Percentiles rank a stretch among this genome's conserved stretches.
Evolutionary conservation across 2,797 vertebrate genomes (phyloP).

Genomic region (Pelodytes ibericus): DNA sequence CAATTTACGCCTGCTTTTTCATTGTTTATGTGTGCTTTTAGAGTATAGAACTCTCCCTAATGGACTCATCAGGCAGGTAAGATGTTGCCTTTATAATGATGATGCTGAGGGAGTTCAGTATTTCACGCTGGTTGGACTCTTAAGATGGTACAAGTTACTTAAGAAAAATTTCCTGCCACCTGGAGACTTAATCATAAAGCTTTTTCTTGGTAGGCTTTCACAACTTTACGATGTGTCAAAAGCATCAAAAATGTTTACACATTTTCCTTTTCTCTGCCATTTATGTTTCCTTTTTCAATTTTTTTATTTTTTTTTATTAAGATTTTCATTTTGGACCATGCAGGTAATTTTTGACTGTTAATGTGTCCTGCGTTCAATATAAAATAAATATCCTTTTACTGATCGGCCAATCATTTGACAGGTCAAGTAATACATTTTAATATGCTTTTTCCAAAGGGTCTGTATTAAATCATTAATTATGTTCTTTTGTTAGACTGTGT

Average conservation of each 20-base stretch:
- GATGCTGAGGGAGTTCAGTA: slow-evolving; percentile 15
- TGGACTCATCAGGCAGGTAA: slow-evolving; percentile 16
- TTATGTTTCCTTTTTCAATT: slow-evolving; percentile 7
- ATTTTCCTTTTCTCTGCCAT: slow-evolving; percentile 16
- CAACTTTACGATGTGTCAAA: slow-evolving; percentile 48
- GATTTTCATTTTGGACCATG: neutral
- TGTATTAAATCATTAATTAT: neutral
- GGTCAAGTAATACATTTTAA: neutral
- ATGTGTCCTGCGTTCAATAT: neutral
- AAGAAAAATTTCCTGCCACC: slow-evolving; percentile 39
- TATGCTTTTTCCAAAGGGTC: neutral
- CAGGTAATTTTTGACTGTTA: neutral
- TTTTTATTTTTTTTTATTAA: slow-evolving; percentile 1
- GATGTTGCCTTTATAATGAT: slow-evolving; percentile 40
- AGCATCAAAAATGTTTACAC: slow-evolving; percentile 40
- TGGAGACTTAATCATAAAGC: slow-evolving; percentile 40
- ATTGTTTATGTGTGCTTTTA: slow-evolving; percentile 34
- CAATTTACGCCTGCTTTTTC: slow-evolving; percentile 38
- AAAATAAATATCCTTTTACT: neutral
- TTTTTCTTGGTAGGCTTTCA: slow-evolving; percentile 26
- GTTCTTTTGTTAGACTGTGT: neutral
- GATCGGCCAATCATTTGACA: neutral
- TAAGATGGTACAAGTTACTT: slow-evolving; percentile 23
- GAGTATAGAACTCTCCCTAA: slow-evolving; percentile 29
- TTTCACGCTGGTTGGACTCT: slow-evolving; percentile 17